phyloP scores from a whole-genome alignment of 92 coral and sea anemone genomes.

The Palythoa heliodiscus region DNA sequence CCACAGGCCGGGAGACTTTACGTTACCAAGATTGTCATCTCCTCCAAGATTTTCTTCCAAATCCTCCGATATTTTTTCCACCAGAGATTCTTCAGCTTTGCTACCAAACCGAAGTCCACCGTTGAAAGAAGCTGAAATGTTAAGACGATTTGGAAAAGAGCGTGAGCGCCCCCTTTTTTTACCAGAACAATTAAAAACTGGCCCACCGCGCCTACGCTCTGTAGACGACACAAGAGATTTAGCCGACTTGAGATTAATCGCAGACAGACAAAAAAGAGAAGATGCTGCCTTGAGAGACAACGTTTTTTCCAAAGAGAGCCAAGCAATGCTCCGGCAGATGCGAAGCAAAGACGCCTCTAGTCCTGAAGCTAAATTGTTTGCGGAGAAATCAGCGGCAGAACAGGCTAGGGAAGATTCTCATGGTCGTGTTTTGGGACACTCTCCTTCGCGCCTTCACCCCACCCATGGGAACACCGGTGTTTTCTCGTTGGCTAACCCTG shows the following conservation, averaged over 20 bases:
- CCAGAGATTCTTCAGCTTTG: constrained; percentile 24
- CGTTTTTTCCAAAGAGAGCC: constrained; percentile 36
- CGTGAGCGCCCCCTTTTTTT: constrained; percentile 51
- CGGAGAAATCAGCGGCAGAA: constrained; percentile 49
- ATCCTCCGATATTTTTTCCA: constrained; percentile 15
- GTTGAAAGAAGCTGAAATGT: constrained; percentile 19
- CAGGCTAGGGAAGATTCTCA: constrained; percentile 46
- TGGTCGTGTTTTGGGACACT: constrained; percentile 39
- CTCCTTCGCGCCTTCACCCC: constrained; percentile 51
- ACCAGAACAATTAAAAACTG: constrained; percentile 73
- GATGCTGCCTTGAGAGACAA: constrained; percentile 61
- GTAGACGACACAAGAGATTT: constrained; percentile 66
- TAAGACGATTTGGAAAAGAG: constrained; percentile 52
- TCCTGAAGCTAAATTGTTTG: constrained; percentile 66
- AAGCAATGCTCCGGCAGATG: constrained; percentile 47
- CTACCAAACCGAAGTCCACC: constrained; percentile 25
- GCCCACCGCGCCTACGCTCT: constrained; percentile 88
- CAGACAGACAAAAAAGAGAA: constrained; percentile 73
- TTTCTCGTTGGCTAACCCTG: constrained; percentile 58
- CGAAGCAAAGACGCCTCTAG: constrained; percentile 58
- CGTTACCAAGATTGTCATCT: constrained; percentile 61
- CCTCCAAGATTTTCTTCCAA: constrained; percentile 41
- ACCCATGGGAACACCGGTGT: constrained; percentile 72
- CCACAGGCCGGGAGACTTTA: constrained; percentile 65
- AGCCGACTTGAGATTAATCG: constrained; percentile 57